Base-by-base conservation (phyloP, 2,888 invertebrate species). In the Limnephilus rhombicus region DNA sequence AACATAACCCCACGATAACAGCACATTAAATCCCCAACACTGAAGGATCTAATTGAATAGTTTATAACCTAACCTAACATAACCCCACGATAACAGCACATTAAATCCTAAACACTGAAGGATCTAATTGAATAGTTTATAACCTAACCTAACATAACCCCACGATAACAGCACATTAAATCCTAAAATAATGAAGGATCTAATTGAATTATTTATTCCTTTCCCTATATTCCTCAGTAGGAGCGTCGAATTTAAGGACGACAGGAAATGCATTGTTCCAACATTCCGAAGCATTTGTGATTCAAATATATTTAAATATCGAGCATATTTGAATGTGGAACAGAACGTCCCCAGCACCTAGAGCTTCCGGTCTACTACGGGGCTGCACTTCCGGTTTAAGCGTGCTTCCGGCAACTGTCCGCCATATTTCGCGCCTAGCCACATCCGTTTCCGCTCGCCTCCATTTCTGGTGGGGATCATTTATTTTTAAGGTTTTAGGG, bases 371-470 rank as follows among this genome's bases (percentile, higher is more conserved):
- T 68, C 68, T 68, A 68, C 24, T 68, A 68, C 68, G 68, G 88
- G 37, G n/a, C 80, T 89, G 89, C 89, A 41, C 81, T 89, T 89
- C 89, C 89, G 89, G 81, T 89, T 81, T 89, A n/a, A n/a, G 34
- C 89, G 89, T 45, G 45, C 89, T 80, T 89, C 89, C 89, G 89
- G 80, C 89, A 89, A 89, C 34, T 80, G 80, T 81, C 41, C 89
- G 41, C 89, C 89, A 89, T 89, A 89, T 89, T 89, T 89, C 81
- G 89, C 89, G 89, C 89, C 89, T 88, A 80, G 89, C 89, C 89
- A 81, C 41, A 80, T 89, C 89, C 89, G 89, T 18, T 89, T 89
- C 89, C 89, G 87, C n/a, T 41, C 86, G 86, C 41, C 29, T 29
- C 49, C 45, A 86, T 86, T 86, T 83, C 34, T n/a, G 31, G 68